Evolutionary conservation across 1,140 invertebrate genomes (phyloP).

Genomic region (Drosophila lacteicornis): DNA sequence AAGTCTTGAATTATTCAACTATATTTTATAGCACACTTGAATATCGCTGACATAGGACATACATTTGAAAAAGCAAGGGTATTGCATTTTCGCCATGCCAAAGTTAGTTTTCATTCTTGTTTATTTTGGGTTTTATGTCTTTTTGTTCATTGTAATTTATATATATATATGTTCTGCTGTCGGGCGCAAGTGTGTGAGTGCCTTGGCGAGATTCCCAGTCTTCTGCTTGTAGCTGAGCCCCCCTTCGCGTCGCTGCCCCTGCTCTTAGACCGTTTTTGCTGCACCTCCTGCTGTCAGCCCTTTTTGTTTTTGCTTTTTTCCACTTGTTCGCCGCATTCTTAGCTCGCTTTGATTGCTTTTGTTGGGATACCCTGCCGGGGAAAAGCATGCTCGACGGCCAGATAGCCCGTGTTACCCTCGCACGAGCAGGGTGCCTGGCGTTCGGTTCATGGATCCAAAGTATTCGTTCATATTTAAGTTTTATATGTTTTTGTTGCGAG

Average conservation of each 20-base stretch:
- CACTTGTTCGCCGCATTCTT: slow-evolving; percentile 41
- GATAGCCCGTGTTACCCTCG: not conserved
- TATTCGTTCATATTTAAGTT: slow-evolving; percentile 20
- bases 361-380: slow-evolving; percentile 8
- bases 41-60: not conserved
- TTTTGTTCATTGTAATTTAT: slow-evolving; percentile 11
- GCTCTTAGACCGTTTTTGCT: slow-evolving; percentile 21
- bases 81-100: not conserved
- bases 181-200: slow-evolving; percentile 3
- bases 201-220: slow-evolving; percentile 19
- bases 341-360: slow-evolving; percentile 11
- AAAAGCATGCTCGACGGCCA: not conserved
- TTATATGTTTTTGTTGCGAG: slow-evolving; percentile 48
- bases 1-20: no score
- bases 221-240: slow-evolving; percentile 6
- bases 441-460: not conserved
- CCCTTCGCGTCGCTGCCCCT: not conserved
- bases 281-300: slow-evolving; percentile 37
- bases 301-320: slow-evolving; percentile 45
- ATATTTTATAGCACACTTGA: no score
- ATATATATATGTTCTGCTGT: slow-evolving; percentile 11
- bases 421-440: not conserved
- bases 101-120: not conserved
- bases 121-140: slow-evolving; percentile 31
- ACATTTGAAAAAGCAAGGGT: not conserved